Evolutionary conservation across 1,140 invertebrate species (phyloP).

Genomic region (Lamellibrachia luymesi): DNA sequence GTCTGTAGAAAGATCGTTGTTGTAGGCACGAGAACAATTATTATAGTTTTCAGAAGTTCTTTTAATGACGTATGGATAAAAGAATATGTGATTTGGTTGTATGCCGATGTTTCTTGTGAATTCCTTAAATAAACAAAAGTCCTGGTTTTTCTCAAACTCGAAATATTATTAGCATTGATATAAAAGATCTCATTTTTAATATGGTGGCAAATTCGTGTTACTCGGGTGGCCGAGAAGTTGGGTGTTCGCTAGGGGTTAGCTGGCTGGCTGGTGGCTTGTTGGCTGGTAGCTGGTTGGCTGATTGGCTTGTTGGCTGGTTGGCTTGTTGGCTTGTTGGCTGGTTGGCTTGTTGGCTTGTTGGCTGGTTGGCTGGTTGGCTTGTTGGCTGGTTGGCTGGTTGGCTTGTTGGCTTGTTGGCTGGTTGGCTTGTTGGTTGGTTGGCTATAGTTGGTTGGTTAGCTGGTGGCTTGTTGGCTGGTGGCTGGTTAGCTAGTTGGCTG

Average conservation of each 20-base stretch:
- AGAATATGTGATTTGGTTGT: neutral
- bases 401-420: neutral
- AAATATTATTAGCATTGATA: too few species aligned
- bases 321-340: too few species aligned
- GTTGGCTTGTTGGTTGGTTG: neutral
- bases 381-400: neutral
- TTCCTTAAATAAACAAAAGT: neutral
- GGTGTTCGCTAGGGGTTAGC: too few species aligned
- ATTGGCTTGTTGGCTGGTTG: too few species aligned
- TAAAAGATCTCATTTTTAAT: too few species aligned
- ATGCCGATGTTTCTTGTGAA: neutral
- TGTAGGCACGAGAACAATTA: neutral
- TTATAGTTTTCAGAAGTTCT: too few species aligned
- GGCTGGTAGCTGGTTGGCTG: too few species aligned
- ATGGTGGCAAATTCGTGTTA: too few species aligned
- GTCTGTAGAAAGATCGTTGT: neutral
- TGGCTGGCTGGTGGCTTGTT: too few species aligned
- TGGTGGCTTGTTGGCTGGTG: neutral
- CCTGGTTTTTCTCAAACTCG: neutral
- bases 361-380: neutral
- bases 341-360: too few species aligned
- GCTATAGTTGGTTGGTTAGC: neutral
- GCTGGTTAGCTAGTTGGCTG: neutral
- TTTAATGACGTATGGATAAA: neutral
- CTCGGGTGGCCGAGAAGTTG: too few species aligned